Base-by-base conservation (phyloP, 2,113 vertebrate genomes). In the Ranitomeya imitator region DNA sequence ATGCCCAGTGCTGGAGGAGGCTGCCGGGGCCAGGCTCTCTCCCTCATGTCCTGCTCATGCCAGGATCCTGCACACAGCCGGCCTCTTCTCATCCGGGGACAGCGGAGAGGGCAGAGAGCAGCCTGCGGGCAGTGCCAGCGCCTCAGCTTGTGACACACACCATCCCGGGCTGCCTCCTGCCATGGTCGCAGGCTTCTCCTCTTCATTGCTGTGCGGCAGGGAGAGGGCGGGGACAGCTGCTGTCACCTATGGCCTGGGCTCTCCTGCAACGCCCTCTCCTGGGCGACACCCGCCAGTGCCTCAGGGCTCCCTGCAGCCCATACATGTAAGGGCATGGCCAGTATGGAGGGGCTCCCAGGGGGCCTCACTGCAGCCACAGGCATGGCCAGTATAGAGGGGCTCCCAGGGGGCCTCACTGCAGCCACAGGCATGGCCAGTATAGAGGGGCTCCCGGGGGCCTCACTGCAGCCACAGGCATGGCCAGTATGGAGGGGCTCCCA, bases 191-290 rank as follows among this genome's bases (percentile, higher is more conserved):
- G 65, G 63, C 93, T 86, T 78, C 86, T 79, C 85, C 89, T 65
- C 89, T 89, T 80, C 90, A 91, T 91, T 91, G 78, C 86, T 87
- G 51, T 92, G 90, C 91, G 90, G 90, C 80, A 83, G 55, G 83
- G 88, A 91, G 88, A 87, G 90, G 91, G 90, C 90, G 93, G 93
- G 85, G 92, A 55, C 85, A 89, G 73, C 69, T 83, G 82, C 92
- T 93, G 93, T 92, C 96, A 91, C 93, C 93, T 91, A 90, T 88
- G 79, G 51, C 10, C 60, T 52, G 80, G 31, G 11, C 74, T 88
- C 31, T 93, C 90, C 92, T 90, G 93, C 92, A 76, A 92, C 92
- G 92, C 91, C 93, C 92, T 90, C 90, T 88, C 79, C 7, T 67
- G 89, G 87, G 71, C 90, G 86, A 87, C 7, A 60, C 74, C 21